Conservation (phyloP, 2,888 invertebrate genomes). For the Margaritifera margaritifera region DNA sequence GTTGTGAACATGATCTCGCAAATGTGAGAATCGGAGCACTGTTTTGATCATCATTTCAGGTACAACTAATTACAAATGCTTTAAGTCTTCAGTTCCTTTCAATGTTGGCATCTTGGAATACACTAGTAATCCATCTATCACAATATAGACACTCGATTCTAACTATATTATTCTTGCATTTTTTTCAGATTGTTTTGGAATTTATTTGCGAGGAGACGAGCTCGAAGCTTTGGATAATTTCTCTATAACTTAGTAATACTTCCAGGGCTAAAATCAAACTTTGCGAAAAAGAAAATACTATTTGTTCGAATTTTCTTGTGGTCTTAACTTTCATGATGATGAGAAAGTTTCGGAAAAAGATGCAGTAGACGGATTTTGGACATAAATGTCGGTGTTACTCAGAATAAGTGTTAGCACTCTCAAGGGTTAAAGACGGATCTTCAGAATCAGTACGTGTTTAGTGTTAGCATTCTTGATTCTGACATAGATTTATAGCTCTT, state of each 20-base stretch:
- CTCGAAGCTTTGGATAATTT: background rate
- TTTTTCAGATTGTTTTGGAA: background rate
- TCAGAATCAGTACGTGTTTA: too few species aligned
- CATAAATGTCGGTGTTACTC: too few species aligned
- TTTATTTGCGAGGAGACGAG: background rate
- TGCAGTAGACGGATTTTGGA: too few species aligned
- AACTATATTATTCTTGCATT: background rate
- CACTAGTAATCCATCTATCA: background rate
- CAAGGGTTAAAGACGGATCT: too few species aligned
- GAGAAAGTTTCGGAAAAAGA: background rate
- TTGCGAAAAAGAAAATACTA: too few species aligned
- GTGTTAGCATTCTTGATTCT: too few species aligned
- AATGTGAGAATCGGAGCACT: background rate
- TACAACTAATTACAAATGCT: background rate
- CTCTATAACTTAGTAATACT: background rate
- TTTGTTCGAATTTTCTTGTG: background rate
- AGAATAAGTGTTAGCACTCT: too few species aligned
- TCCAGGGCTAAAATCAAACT: background rate
- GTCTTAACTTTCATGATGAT: background rate
- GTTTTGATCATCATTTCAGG: conserved; percentile 4
- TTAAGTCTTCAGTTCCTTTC: background rate
- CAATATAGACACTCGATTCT: background rate
- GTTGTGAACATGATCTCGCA: background rate
- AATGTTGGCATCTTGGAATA: background rate
- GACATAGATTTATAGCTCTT: too few species aligned